These are phyloP conservation scores for Arctocebus calabarensis DNA, from an alignment of 2,797 vertebrate species.

Conservation along the genomic window DNA sequence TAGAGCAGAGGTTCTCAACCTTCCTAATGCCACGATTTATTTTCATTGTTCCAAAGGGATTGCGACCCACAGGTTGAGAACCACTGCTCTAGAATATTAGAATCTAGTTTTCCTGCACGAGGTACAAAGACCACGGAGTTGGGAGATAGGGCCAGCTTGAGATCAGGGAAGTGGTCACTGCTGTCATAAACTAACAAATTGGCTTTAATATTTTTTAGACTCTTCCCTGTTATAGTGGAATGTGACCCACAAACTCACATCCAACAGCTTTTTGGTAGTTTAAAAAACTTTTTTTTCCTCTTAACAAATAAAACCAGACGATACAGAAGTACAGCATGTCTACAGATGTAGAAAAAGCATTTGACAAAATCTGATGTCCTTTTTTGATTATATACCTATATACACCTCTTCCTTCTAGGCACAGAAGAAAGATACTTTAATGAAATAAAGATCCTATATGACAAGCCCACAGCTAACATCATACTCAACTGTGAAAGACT, in stretches of 20 bases:
- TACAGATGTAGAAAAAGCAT: background rate
- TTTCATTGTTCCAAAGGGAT: too few species aligned
- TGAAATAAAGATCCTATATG: background rate
- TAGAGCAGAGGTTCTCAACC: background rate
- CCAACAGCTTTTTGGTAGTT: background rate
- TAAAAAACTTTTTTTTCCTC: background rate
- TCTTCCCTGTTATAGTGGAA: background rate
- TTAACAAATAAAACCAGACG: slow-evolving; percentile 67
- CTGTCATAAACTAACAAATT: background rate
- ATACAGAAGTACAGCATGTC: background rate
- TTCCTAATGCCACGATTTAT: too few species aligned
- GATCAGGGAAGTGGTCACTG: background rate
- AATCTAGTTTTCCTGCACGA: background rate
- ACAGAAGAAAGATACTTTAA: background rate
- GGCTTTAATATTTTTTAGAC: background rate
- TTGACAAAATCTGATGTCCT: background rate
- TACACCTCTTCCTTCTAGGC: background rate
- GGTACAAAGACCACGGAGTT: background rate
- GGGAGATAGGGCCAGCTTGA: background rate
- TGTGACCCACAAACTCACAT: background rate
- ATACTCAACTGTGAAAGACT: background rate
- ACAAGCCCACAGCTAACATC: background rate
- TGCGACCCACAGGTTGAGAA: too few species aligned
- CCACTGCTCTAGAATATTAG: background rate
- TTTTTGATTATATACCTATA: background rate